These are phyloP conservation scores for Sturmia bella DNA, from an alignment of 2,888 invertebrate genomes.

Conservation along the genomic window DNA sequence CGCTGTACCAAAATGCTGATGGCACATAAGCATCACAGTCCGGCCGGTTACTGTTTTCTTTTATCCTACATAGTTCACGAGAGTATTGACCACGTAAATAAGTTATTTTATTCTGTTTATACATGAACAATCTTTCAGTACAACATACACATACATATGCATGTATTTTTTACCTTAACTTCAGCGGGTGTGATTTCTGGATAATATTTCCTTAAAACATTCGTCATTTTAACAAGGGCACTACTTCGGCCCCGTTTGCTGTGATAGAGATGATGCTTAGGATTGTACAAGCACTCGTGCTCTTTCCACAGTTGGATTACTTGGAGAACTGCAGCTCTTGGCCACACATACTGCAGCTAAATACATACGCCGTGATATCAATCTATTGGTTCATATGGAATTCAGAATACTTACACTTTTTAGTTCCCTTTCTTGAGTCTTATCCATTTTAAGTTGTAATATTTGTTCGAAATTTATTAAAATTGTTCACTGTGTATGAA, in stretches of 20 bases:
- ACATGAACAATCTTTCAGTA: conserved; percentile 9
- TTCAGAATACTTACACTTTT: neutral
- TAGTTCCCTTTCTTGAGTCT: neutral
- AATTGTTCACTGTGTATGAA: neutral
- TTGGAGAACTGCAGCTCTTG: conserved; percentile 21
- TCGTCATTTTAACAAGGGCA: conserved; percentile 1
- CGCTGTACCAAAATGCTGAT: conserved; percentile 19
- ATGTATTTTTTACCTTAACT: conserved; percentile 20
- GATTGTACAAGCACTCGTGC: conserved; percentile 31
- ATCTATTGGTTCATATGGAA: no score
- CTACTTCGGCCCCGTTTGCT: conserved; percentile 2
- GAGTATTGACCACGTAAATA: conserved; percentile 36
- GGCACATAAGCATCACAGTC: conserved; percentile 18
- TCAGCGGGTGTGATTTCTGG: conserved; percentile 16
- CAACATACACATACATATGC: neutral
- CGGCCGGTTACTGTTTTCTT: conserved; percentile 9
- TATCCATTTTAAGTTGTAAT: no score
- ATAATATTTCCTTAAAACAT: neutral
- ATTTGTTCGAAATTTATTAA: no score
- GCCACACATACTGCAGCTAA: conserved; percentile 19
- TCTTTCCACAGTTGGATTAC: conserved; percentile 10
- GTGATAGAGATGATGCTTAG: conserved; percentile 4
- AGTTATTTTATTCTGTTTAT: conserved; percentile 26
- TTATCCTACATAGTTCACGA: conserved; percentile 13
- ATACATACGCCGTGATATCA: neutral